These are phyloP conservation scores for Pogonognathellus flavescens DNA, from an alignment of 1,140 invertebrate species.

Conservation along the genomic window DNA sequence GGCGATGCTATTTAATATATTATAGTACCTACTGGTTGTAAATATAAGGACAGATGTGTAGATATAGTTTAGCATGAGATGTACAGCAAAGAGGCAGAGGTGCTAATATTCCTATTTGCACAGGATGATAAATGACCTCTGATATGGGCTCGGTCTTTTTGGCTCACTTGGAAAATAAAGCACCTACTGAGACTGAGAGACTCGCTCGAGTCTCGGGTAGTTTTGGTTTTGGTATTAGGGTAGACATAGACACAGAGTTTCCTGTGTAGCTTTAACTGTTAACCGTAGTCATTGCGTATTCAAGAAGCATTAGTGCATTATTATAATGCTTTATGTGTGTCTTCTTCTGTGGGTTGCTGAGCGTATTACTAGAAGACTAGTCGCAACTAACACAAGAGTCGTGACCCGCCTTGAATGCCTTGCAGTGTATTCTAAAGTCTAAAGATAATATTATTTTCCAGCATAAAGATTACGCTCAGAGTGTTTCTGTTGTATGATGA, in stretches of 20 bases:
- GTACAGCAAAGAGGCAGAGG: conserved; percentile 27
- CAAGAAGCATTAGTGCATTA: conserved; percentile 41
- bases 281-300: conserved; percentile 39
- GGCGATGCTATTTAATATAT: too few species aligned
- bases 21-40: too few species aligned
- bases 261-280: conserved; percentile 30
- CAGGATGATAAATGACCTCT: conserved; percentile 48
- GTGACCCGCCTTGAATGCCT: not conserved
- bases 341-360: conserved; percentile 10
- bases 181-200: conserved; percentile 18
- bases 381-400: not conserved
- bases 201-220: not conserved
- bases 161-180: conserved; percentile 39
- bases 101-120: conserved; percentile 46
- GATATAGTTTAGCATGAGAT: not conserved
- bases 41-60: too few species aligned
- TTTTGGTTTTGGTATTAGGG: not conserved
- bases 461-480: conserved; percentile 5
- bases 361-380: not conserved
- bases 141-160: conserved; percentile 38
- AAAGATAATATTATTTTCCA: conserved; percentile 20
- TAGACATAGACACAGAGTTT: not conserved
- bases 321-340: conserved; percentile 34
- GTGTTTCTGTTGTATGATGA: not conserved
- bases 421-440: not conserved